phyloP scores from a whole-genome alignment of 2,888 invertebrate species.

The Icerya purchasi region DNA sequence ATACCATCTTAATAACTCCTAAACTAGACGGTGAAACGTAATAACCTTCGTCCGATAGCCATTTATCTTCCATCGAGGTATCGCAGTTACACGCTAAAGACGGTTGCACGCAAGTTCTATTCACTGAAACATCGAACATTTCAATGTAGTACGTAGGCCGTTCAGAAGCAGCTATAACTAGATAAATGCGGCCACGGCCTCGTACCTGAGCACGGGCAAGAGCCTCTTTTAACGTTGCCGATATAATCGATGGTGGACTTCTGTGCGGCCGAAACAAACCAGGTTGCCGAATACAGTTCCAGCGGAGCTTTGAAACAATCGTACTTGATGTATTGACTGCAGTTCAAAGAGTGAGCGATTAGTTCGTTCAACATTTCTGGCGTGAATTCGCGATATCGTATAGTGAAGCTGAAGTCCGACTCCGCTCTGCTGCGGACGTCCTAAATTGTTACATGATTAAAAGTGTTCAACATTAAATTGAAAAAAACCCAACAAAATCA shows the following conservation, averaged over 20 bases:
- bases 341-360: slow-evolving; percentile 70
- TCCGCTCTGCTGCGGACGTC: slow-evolving; percentile 61
- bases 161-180: no score
- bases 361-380: slow-evolving; percentile 78
- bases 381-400: slow-evolving; percentile 71
- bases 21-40: slow-evolving; percentile 52
- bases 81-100: slow-evolving; percentile 80
- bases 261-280: slow-evolving; percentile 62
- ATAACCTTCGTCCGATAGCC: slow-evolving; percentile 73
- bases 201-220: slow-evolving; percentile 33
- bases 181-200: no score
- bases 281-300: slow-evolving; percentile 66
- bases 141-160: no score
- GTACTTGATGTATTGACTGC: slow-evolving; percentile 72
- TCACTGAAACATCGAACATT: slow-evolving; percentile 34
- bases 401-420: slow-evolving; percentile 60
- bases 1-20: slow-evolving; percentile 76
- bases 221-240: slow-evolving; percentile 49
- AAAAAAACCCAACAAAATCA: no score
- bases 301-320: slow-evolving; percentile 75
- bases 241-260: slow-evolving; percentile 56
- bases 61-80: slow-evolving; percentile 52
- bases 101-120: slow-evolving; percentile 58
- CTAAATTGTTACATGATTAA: no score
- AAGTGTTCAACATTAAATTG: no score